Evolutionary conservation across 2,113 vertebrate genomes (phyloP).

Genomic region (Engraulis encrasicolus): DNA sequence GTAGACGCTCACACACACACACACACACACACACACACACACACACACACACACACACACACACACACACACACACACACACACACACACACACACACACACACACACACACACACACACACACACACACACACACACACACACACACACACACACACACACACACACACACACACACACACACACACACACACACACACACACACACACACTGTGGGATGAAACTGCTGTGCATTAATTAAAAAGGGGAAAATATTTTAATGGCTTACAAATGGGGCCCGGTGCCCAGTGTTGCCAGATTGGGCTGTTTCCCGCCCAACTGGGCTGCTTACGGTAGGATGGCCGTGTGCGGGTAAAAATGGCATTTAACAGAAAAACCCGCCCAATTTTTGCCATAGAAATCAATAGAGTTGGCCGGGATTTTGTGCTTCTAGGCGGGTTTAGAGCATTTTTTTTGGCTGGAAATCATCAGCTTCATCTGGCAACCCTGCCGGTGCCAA

Average conservation of each 20-base stretch:
- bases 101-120: background rate
- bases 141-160: background rate
- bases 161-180: background rate
- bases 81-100: slow-evolving; percentile 14
- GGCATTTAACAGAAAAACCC: background rate
- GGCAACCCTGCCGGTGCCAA: slow-evolving; percentile 10
- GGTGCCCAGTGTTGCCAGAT: too few species aligned
- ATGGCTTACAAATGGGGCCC: slow-evolving; percentile 72
- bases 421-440: too few species aligned
- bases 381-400: too few species aligned
- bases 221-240: slow-evolving; percentile 62
- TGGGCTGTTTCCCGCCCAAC: too few species aligned
- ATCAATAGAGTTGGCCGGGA: too few species aligned
- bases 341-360: too few species aligned
- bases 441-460: too few species aligned
- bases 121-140: background rate
- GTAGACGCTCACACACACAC: background rate
- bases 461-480: too few species aligned
- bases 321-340: too few species aligned
- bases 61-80: slow-evolving; percentile 9
- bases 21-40: background rate
- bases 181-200: background rate
- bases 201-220: slow-evolving; percentile 32
- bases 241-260: slow-evolving; percentile 75
- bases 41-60: background rate